Conservation (phyloP, 2,113 vertebrate genomes). For the Lamprologus tigripictilis region DNA sequence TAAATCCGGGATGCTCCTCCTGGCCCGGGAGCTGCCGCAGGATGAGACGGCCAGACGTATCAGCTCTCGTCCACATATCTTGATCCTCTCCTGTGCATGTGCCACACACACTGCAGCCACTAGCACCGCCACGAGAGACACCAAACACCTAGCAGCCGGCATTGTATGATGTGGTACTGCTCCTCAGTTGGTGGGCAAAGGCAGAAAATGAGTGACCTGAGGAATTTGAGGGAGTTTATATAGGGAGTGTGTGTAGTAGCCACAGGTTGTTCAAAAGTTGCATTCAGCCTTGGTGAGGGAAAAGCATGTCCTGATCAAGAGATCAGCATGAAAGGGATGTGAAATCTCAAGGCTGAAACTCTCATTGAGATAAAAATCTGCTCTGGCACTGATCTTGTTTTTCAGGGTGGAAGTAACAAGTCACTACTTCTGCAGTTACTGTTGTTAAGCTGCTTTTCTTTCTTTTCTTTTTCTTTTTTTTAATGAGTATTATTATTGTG, state of each 20-base stretch:
- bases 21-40: slow-evolving; percentile 63
- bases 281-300: slow-evolving; percentile 59
- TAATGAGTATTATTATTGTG: neutral
- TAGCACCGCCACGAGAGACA: slow-evolving; percentile 34
- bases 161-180: slow-evolving; percentile 12
- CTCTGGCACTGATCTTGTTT: neutral
- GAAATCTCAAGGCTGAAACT: slow-evolving; percentile 49
- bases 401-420: neutral
- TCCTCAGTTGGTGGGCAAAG: neutral
- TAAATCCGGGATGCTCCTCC: slow-evolving; percentile 26
- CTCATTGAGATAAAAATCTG: slow-evolving; percentile 45
- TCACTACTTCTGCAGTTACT: neutral
- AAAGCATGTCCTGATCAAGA: slow-evolving; percentile 66
- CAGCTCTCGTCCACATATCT: slow-evolving; percentile 69
- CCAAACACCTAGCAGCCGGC: slow-evolving; percentile 25
- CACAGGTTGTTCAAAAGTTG: neutral
- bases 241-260: slow-evolving; percentile 4
- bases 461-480: neutral
- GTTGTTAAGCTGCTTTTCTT: neutral
- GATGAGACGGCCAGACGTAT: slow-evolving; percentile 64
- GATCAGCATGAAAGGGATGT: neutral
- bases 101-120: neutral
- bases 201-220: neutral
- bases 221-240: slow-evolving; percentile 45
- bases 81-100: slow-evolving; percentile 55